Percentiles rank a stretch among this genome's conserved stretches.
Conservation (phyloP, 2,888 invertebrate species). For the Drosophila parthenogenetica region DNA sequence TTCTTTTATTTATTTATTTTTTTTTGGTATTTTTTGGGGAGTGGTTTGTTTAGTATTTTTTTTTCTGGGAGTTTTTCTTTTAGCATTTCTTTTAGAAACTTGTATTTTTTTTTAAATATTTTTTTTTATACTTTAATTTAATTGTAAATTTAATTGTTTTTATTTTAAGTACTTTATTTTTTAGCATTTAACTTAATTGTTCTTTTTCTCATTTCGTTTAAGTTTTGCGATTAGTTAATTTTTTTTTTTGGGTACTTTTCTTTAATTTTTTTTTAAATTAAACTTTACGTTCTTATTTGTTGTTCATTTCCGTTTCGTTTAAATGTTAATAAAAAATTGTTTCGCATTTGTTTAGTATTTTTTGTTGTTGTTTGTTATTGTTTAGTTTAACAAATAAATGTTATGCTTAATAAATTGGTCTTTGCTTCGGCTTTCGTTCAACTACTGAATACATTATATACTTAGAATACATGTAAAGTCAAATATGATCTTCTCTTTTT, state of each 20-base stretch:
- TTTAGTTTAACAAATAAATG: constrained; percentile 72
- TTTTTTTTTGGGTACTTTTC: constrained; percentile 33
- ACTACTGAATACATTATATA: constrained; percentile 68
- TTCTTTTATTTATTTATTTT: constrained; percentile 29
- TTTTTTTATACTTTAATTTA: constrained; percentile 11
- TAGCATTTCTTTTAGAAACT: constrained; percentile 69
- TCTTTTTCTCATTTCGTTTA: constrained; percentile 27
- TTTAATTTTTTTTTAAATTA: constrained; percentile 40
- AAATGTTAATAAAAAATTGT: constrained; percentile 68
- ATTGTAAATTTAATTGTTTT: constrained; percentile 6
- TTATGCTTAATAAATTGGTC: constrained; percentile 77
- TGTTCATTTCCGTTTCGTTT: constrained; percentile 26
- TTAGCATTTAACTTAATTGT: constrained; percentile 34
- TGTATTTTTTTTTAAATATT: constrained; percentile 26
- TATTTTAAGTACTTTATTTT: constrained; percentile 22
- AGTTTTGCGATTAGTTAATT: constrained; percentile 46
- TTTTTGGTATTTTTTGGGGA: constrained; percentile 15
- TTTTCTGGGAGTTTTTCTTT: constrained; percentile 22
- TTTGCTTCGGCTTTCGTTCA: constrained; percentile 78
- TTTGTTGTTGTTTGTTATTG: constrained; percentile 35
- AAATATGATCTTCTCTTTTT: constrained; percentile 69
- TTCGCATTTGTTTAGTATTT: constrained; percentile 39
- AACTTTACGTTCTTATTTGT: constrained; percentile 32
- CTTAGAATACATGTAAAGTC: constrained; percentile 77
- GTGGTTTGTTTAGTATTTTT: constrained; percentile 1